Evolutionary conservation across 2,797 vertebrate genomes (phyloP), one percentile per base, ranked within the genome.

Genomic region (Sarcophilus harrisii): DNA sequence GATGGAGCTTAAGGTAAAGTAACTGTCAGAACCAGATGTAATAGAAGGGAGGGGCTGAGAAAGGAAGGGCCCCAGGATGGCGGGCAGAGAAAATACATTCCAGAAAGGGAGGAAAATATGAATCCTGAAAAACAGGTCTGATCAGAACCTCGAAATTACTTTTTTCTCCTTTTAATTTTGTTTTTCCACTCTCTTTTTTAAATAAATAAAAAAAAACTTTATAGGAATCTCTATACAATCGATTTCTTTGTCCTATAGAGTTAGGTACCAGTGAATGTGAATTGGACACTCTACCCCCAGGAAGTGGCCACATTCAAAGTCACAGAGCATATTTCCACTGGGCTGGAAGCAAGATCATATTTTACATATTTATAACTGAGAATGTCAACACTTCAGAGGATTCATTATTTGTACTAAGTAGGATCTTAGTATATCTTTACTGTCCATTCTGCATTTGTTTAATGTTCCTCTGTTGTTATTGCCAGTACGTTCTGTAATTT

Each of bases 51-150:
- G 58, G 57, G 59, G 90, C 5, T 1, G 10, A 16, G 94, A 57
- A 58, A 94, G 91, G 38, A 81, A 81, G n/a, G 93, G 81, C 93
- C 89, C 0, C 8, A 3, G 27, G 29, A 57, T n/a, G 60, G 18
- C 6, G 29, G 16, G 66, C 90, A 90, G 12, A 91, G 66, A 60
- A 21, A 93, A 58, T 91, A 60, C 94, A 94, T 96, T 95, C 94
- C 94, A 58, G 3, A 57, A 0, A 1, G 12, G 4, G 55, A 28
- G 28, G 94, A 8, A 94, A 95, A 66, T 21, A 30, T 21, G 59
- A 52, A 58, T 92, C 94, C 92, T 97, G 97, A 62, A 62, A 55
- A 97, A 96, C 97, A 95, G 96, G 97, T 98, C 94, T 60, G 94
- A 94, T 73, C 89, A 92, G 95, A 94, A 91, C 58, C 92, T 49